phyloP scores from a whole-genome alignment of 2,888 invertebrate genomes.

The Mythimna lalbum region DNA sequence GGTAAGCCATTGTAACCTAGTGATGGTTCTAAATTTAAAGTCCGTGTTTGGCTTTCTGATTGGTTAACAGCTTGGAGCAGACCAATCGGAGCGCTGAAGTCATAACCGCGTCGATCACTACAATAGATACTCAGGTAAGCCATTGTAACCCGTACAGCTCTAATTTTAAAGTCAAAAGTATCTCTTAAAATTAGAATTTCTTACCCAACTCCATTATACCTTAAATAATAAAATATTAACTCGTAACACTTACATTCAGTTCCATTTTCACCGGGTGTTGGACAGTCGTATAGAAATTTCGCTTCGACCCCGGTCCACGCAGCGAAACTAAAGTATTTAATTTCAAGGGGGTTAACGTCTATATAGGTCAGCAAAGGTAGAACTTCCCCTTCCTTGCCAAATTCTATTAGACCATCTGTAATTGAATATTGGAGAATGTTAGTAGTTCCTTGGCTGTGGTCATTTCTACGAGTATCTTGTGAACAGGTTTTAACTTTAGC shows the following conservation, averaged over 20 bases:
- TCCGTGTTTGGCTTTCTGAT: too few relatives aligned
- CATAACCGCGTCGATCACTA: too few relatives aligned
- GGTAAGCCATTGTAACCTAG: too few relatives aligned
- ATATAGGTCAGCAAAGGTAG: constrained; percentile 91
- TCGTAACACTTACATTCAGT: constrained; percentile 72
- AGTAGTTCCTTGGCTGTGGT: constrained; percentile 4
- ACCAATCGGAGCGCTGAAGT: too few relatives aligned
- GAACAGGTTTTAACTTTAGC: neutral
- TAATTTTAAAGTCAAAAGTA: too few relatives aligned
- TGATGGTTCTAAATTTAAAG: too few relatives aligned
- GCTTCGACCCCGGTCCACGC: constrained; percentile 92
- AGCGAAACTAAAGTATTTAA: constrained; percentile 93
- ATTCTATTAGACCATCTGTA: constrained; percentile 91
- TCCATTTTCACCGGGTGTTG: constrained; percentile 74
- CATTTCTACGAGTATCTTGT: constrained; percentile 2
- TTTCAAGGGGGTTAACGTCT: constrained; percentile 91
- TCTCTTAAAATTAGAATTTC: too few relatives aligned
- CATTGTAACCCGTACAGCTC: too few relatives aligned
- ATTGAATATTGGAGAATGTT: constrained; percentile 45
- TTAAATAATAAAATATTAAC: neutral
- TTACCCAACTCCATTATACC: neutral
- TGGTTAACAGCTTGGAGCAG: too few relatives aligned
- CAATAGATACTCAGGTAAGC: too few relatives aligned
- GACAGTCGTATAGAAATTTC: constrained; percentile 93
- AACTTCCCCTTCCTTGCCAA: constrained; percentile 91